Evolutionary conservation across 2,797 vertebrate species (phyloP), one percentile per base, ranked within the genome.

Genomic region (Hephaestus fuliginosus): DNA sequence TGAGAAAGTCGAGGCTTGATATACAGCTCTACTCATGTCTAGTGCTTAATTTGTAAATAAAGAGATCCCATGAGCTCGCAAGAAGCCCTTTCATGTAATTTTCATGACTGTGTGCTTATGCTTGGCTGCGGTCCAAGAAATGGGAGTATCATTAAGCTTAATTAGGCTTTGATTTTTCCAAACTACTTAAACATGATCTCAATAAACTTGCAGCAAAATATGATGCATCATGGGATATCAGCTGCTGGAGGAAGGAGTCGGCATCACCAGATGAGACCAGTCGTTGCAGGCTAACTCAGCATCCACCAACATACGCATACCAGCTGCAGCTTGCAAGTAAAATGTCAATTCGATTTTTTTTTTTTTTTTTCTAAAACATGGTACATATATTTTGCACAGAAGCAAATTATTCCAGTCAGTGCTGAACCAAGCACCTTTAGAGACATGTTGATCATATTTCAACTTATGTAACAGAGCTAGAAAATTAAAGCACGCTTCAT

Each of bases 91-190:
- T 79, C 53, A 70, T 86, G 79, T 64, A 28, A 78, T 81, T 75
- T 81, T 52, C 58, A 80, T 73, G 56, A 70, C 68, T 52, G 30
- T 18, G 33, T 64, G 70, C 51, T 68, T 52, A 69, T 62, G 69
- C 51, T 69, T 76, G 78, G 85, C 81, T 52, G 75, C 73, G 44
- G 76, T 81, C 77, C 84, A 88, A 57, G 30, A 57, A 48, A 83
- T 64, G 49, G 33, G 76, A 57, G 43, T 3, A 61, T 80, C 81
- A 84, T 82, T 82, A 89, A 41, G 65, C 17, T 56, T 85, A 76
- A 88, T 84, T 72, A 80, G 55, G n/a, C 63, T 75, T 77, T 77
- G 53, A 78, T 80, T 85, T 49, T 82, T 76, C 61, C 60, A 58
- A 70, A 67, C 57, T 65, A 71, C 80, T 72, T 69, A 51, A 81